phyloP scores from a whole-genome alignment of 2,797 vertebrate genomes.

The Enteromius paludinosus region DNA sequence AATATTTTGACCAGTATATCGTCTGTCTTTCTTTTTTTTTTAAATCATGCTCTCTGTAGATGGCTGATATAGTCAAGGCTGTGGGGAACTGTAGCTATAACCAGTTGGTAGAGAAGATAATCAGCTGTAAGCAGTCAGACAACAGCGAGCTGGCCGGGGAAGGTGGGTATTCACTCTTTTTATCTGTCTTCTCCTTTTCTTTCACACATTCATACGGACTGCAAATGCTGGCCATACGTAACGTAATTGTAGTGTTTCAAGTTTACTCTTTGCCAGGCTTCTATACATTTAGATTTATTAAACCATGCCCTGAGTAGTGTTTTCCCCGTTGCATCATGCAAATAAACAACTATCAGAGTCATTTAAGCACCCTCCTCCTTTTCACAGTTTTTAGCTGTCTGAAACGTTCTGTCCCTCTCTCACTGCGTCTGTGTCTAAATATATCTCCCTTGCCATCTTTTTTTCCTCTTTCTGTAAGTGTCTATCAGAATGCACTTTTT shows the following conservation, averaged over 20 bases:
- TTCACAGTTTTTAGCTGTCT: conserved; percentile 14
- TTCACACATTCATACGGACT: not conserved
- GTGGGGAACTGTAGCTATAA: conserved; percentile 99
- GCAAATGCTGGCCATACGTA: not conserved
- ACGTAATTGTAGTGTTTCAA: not conserved
- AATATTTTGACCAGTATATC: conserved; percentile 24
- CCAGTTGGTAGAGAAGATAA: conserved; percentile 99
- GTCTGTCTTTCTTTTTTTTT: conserved; percentile 1
- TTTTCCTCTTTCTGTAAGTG: not conserved
- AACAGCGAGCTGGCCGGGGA: conserved; percentile 94
- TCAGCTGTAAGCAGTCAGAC: conserved; percentile 96
- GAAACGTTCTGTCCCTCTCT: conserved; percentile 7
- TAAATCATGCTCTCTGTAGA: conserved; percentile 77
- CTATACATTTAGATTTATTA: conserved; percentile 6
- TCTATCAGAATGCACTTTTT: not conserved
- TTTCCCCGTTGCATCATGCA: conserved; percentile 38
- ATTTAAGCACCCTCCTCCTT: not conserved
- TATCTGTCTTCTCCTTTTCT: conserved; percentile 21
- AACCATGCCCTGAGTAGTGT: conserved; percentile 30
- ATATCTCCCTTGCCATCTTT: conserved; percentile 1
- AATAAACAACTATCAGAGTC: conserved; percentile 45
- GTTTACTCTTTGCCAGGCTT: not conserved
- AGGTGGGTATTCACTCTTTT: conserved; percentile 80
- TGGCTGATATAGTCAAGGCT: conserved; percentile 92
- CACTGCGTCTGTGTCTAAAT: conserved; percentile 25